Conservation (phyloP, 2,888 invertebrate species). For the Drosophila eohydei region DNA sequence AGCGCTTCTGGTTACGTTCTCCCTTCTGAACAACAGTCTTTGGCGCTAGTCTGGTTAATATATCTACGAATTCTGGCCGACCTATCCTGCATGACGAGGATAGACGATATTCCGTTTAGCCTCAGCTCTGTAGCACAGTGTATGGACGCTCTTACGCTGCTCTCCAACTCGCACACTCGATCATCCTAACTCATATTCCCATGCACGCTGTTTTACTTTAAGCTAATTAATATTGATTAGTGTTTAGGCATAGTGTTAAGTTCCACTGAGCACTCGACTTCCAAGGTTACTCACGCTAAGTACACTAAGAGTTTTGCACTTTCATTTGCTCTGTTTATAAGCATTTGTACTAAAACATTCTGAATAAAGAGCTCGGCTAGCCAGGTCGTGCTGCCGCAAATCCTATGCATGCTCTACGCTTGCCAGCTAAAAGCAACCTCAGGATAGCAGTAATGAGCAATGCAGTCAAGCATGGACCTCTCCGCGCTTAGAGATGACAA, state of each 20-base stretch:
- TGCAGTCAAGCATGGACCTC: slow-evolving; percentile 21
- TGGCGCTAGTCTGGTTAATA: slow-evolving; percentile 54
- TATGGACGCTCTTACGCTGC: slow-evolving; percentile 1
- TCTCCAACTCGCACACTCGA: slow-evolving; percentile 7
- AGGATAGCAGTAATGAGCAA: slow-evolving; percentile 49
- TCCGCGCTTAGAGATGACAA: slow-evolving; percentile 21
- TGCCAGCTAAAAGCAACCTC: slow-evolving; percentile 17
- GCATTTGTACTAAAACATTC: slow-evolving; percentile 41
- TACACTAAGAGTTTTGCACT: slow-evolving; percentile 31
- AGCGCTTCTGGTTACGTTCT: slow-evolving; percentile 50
- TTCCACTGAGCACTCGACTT: slow-evolving; percentile 17
- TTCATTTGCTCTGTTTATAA: slow-evolving; percentile 25
- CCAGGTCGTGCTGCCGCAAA: slow-evolving; percentile 17
- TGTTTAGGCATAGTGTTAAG: slow-evolving; percentile 48
- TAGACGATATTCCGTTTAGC: background rate
- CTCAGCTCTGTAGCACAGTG: slow-evolving; percentile 24
- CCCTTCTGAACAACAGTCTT: slow-evolving; percentile 40
- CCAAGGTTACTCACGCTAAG: slow-evolving; percentile 9
- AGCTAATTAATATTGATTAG: slow-evolving; percentile 67
- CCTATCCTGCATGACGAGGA: background rate
- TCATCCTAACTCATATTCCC: slow-evolving; percentile 32
- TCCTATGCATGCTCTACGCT: background rate
- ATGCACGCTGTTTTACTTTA: slow-evolving; percentile 39
- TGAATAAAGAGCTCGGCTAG: slow-evolving; percentile 45
- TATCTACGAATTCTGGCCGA: slow-evolving; percentile 6